phyloP scores from a whole-genome alignment of 2,888 invertebrate species.

The Exephanes ischioxanthus region DNA sequence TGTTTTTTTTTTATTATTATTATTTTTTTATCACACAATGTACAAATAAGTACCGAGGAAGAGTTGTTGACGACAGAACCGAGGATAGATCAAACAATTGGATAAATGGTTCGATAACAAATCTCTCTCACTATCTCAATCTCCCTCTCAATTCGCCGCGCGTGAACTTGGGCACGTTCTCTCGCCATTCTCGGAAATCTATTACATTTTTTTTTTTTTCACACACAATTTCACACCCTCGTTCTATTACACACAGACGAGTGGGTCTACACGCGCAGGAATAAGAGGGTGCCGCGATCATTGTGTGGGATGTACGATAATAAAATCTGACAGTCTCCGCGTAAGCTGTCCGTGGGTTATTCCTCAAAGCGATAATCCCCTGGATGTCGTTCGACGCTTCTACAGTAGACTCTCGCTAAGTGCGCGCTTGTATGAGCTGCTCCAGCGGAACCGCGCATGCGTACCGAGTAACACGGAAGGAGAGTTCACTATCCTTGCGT shows the following conservation, averaged over 20 bases:
- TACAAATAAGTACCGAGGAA: conserved; percentile 18
- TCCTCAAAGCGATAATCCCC: conserved; percentile 51
- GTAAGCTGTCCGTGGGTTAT: conserved; percentile 29
- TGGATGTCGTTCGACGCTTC: conserved; percentile 23
- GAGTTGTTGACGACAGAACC: conserved; percentile 42
- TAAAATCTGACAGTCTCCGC: conserved; percentile 46
- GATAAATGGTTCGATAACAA: conserved; percentile 40
- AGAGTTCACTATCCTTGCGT: neutral
- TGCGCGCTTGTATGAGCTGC: no score
- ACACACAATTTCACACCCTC: conserved; percentile 33
- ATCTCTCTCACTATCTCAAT: neutral
- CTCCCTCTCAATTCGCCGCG: neutral
- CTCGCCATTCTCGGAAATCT: conserved; percentile 12
- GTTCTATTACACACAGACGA: neutral
- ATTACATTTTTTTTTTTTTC: conserved; percentile 19
- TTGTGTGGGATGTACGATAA: conserved; percentile 49
- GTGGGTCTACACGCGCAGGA: neutral
- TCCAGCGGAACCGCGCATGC: no score
- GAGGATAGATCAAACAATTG: conserved; percentile 35
- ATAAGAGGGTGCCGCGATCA: conserved; percentile 13
- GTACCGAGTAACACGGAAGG: no score
- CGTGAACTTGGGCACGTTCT: conserved; percentile 1
- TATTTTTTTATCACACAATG: neutral
- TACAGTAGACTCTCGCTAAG: no score
- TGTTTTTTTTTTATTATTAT: conserved; percentile 16